A percentile compares a stretch with the other conserved stretches of the same genome.
phyloP scores from a whole-genome alignment of 2,797 vertebrate genomes.

The Melanotaenia pygmaea region DNA sequence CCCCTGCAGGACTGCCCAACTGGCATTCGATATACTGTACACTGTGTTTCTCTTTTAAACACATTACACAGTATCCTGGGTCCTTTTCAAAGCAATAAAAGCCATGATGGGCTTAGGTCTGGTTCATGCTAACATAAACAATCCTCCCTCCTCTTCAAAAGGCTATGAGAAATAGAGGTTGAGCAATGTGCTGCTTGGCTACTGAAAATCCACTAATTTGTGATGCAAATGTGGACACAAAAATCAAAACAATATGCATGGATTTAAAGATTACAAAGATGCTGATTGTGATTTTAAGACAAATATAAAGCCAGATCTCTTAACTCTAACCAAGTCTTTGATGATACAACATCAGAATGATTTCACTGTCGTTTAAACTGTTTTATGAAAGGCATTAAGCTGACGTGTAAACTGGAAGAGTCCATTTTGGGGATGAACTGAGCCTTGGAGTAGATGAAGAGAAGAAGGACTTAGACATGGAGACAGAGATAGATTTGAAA shows the following conservation, averaged over 20 bases:
- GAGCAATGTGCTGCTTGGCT: constrained; percentile 54
- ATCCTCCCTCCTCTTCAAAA: constrained; percentile 52
- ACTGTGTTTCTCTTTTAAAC: constrained; percentile 38
- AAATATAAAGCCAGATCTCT: constrained; percentile 35
- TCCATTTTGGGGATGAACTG: constrained; percentile 44
- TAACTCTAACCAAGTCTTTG: constrained; percentile 43
- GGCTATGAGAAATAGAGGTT: constrained; percentile 30
- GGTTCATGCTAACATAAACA: constrained; percentile 71
- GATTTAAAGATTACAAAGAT: constrained; percentile 26
- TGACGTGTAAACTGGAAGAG: constrained; percentile 29
- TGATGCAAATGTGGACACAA: constrained; percentile 42
- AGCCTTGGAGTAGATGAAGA: constrained; percentile 12
- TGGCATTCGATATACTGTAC: constrained; percentile 21
- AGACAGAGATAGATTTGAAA: constrained; percentile 12
- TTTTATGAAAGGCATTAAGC: constrained; percentile 45
- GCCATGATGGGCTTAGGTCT: constrained; percentile 50
- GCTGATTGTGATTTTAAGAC: constrained; percentile 41
- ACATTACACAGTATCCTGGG: constrained; percentile 38
- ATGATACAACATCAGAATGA: constrained; percentile 38
- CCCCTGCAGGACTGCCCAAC: constrained; percentile 12
- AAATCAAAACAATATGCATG: constrained; percentile 52
- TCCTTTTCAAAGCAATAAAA: constrained; percentile 61
- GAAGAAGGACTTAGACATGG: not conserved
- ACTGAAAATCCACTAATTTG: constrained; percentile 37
- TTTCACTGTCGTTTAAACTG: constrained; percentile 36